Base-by-base conservation (phyloP, 2,113 vertebrate species). In the Poecilia latipinna region DNA sequence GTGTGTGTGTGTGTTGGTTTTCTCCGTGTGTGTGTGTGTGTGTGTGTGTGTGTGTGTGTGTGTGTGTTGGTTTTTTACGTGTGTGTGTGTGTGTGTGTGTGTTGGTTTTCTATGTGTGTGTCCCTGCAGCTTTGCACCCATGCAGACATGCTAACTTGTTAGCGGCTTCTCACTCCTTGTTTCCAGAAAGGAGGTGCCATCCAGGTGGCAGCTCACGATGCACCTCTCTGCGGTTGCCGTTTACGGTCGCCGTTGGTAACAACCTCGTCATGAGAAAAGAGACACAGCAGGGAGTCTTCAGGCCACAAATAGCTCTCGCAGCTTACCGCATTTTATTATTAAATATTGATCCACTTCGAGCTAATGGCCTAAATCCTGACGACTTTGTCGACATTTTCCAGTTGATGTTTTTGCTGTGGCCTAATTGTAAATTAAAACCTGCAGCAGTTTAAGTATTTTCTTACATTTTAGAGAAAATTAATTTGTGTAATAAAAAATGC, bases 111-210 rank as follows among this genome's bases (percentile, higher is more conserved):
- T 62, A 42, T 64, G 54, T 68, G 51, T 72, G 26, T 61, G 69
- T 82, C 42, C 60, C 80, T 74, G 75, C 72, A 86, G 80, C 77
- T 86, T 89, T 87, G 83, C 84, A 90, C 90, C 76, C 87, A 87
- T 88, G 87, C 85, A 80, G 88, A 89, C 86, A 88, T 79, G 86
- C 84, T 91, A 91, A 79, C 89, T 92, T 78, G 88, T 93, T 93
- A 92, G 85, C 90, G n/a, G 71, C 80, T 93, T 93, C 87, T 84
- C 92, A 91, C 92, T 90, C 87, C 70, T 80, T 22, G 61, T 67
- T 80, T 84, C 87, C 87, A 91, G 79, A 87, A 89, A 87, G 81
- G 75, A 88, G 82, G 87, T 83, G 89, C 70, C 70, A 89, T 87
- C 84, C 87, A 90, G 92, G 92, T 91, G 90, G 88, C 82, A 89